phyloP scores from a whole-genome alignment of 37 sponge, comb jelly and placozoan genomes.

The Halisarca cf. caerulea region DNA sequence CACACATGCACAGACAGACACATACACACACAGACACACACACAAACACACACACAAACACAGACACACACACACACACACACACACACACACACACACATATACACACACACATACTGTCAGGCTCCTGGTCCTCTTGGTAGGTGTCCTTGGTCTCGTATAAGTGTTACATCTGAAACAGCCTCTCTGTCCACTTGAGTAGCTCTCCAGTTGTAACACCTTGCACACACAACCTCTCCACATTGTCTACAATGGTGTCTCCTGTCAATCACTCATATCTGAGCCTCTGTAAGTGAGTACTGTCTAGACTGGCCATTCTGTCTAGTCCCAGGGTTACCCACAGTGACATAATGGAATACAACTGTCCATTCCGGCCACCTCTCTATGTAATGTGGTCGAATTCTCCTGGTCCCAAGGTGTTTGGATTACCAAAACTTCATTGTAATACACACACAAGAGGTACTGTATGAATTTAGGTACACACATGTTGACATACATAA shows the following conservation, averaged over 20 bases:
- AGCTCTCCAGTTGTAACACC: conserved; percentile 71
- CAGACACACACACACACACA: not conserved
- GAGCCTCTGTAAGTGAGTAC: too few relatives aligned
- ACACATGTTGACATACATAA: too few relatives aligned
- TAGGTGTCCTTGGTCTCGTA: not conserved
- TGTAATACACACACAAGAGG: too few relatives aligned
- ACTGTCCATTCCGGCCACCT: too few relatives aligned
- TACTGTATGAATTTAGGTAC: too few relatives aligned
- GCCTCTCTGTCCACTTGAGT: conserved; percentile 43
- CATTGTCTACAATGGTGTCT: conserved; percentile 92
- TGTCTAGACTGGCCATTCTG: too few relatives aligned
- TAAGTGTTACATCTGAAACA: conserved; percentile 57
- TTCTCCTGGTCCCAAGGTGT: too few relatives aligned
- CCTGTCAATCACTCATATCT: too few relatives aligned
- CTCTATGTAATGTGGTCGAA: too few relatives aligned
- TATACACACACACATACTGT: not conserved
- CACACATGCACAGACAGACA: not conserved
- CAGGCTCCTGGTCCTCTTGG: not conserved
- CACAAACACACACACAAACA: not conserved
- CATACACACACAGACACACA: conserved; percentile 16
- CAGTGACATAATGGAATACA: too few relatives aligned
- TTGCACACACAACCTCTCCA: conserved; percentile 86
- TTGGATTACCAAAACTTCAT: too few relatives aligned
- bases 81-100: not conserved
- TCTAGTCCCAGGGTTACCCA: too few relatives aligned